Evolutionary conservation across 2,888 invertebrate genomes (phyloP).

Genomic region (Mechanitis mazaeus): DNA sequence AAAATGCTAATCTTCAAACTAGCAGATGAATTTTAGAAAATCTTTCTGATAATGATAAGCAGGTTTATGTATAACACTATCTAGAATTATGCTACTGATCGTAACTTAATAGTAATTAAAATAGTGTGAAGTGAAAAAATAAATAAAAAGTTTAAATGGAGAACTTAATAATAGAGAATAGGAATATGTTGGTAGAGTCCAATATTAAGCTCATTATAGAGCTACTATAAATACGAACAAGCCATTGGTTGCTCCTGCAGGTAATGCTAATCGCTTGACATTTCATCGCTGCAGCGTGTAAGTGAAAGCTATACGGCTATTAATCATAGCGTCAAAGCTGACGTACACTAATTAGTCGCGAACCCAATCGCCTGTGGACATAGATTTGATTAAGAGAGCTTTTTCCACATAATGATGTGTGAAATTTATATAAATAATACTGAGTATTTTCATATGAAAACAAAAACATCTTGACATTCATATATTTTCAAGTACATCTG

Average conservation of each 20-base stretch:
- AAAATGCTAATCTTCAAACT: too few relatives aligned
- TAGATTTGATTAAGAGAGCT: background rate
- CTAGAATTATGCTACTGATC: too few relatives aligned
- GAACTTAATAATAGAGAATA: too few relatives aligned
- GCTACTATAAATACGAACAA: background rate
- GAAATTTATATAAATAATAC: background rate
- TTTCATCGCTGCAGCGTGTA: constrained; percentile 4
- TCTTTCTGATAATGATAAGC: too few relatives aligned
- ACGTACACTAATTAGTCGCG: background rate
- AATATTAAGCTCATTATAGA: too few relatives aligned
- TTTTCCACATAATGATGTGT: background rate
- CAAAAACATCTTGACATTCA: background rate
- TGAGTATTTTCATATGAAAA: background rate
- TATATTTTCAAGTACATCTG: background rate
- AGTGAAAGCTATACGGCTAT: background rate
- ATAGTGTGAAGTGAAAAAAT: too few relatives aligned
- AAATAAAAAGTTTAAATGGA: too few relatives aligned
- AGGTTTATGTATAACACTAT: too few relatives aligned
- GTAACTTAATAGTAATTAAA: too few relatives aligned
- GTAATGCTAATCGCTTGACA: constrained; percentile 5
- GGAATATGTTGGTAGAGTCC: too few relatives aligned
- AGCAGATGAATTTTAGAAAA: too few relatives aligned
- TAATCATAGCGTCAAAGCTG: background rate
- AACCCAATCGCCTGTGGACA: constrained; percentile 4
- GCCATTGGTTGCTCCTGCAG: background rate